A percentile compares a stretch with the other conserved stretches of the same genome.
phyloP scores from a whole-genome alignment of 2,888 invertebrate genomes.

The Xestia sexstrigata region DNA sequence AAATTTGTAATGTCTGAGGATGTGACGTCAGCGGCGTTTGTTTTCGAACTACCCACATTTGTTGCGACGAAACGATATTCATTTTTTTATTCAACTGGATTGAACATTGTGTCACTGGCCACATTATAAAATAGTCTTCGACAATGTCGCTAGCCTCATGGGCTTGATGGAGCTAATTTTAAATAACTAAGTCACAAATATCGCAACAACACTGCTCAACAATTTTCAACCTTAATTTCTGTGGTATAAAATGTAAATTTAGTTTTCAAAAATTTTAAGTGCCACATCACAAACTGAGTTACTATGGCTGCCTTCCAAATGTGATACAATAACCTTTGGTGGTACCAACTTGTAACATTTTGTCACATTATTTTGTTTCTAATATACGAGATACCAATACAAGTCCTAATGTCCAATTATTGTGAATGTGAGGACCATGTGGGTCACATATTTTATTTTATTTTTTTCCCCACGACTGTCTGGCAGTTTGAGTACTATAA shows the following conservation, averaged over 20 bases:
- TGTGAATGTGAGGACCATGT: no score
- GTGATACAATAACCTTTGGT: slow-evolving; percentile 70
- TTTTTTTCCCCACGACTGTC: no score
- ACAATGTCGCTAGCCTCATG: slow-evolving; percentile 71
- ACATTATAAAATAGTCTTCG: slow-evolving; percentile 72
- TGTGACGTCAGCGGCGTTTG: neutral
- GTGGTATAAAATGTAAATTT: slow-evolving; percentile 2
- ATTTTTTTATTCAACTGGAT: neutral
- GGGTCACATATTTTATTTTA: no score
- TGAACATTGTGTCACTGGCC: slow-evolving; percentile 56
- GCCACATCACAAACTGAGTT: slow-evolving; percentile 47
- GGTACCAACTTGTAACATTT: slow-evolving; percentile 60
- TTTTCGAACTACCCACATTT: neutral
- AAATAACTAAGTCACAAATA: slow-evolving; percentile 52
- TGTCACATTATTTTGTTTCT: slow-evolving; percentile 68
- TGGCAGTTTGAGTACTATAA: no score
- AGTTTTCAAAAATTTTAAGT: slow-evolving; percentile 12
- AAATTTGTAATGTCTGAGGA: no score
- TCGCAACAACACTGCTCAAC: neutral
- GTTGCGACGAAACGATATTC: neutral
- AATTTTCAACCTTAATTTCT: slow-evolving; percentile 37
- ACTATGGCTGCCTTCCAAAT: slow-evolving; percentile 75
- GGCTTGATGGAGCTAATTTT: slow-evolving; percentile 65
- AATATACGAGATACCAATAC: slow-evolving; percentile 65
- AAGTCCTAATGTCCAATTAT: no score